A percentile compares a stretch with the other conserved stretches of the same genome.
phyloP scores from a whole-genome alignment of 2,113 vertebrate species.

The Heterotilapia buettikoferi region DNA sequence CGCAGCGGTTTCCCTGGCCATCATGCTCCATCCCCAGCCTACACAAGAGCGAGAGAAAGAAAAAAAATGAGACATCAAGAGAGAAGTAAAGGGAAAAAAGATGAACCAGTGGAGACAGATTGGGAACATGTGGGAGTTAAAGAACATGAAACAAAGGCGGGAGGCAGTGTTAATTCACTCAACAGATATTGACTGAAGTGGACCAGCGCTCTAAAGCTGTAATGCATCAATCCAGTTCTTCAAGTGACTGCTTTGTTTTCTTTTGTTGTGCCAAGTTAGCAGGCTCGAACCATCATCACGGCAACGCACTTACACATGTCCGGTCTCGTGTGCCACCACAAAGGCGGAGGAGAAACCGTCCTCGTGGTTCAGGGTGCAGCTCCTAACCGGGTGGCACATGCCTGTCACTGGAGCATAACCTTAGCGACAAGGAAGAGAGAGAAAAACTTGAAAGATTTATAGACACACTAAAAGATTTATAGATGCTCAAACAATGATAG shows the following conservation, averaged over 20 bases:
- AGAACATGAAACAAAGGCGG: background rate
- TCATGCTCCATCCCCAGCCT: slow-evolving; percentile 98
- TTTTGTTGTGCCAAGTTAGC: background rate
- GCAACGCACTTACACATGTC: slow-evolving; percentile 89
- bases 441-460: background rate
- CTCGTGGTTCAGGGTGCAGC: slow-evolving; percentile 96
- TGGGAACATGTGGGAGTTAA: slow-evolving; percentile 6
- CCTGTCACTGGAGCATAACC: slow-evolving; percentile 96
- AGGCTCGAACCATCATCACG: background rate
- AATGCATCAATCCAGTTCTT: background rate
- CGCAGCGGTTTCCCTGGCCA: slow-evolving; percentile 94
- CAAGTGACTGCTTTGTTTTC: background rate
- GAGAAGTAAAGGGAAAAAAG: background rate
- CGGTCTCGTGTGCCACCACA: slow-evolving; percentile 96
- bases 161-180: background rate
- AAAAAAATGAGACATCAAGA: background rate
- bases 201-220: background rate
- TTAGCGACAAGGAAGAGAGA: slow-evolving; percentile 39
- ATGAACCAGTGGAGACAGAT: background rate
- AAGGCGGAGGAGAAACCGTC: slow-evolving; percentile 97
- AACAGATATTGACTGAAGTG: background rate
- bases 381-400: slow-evolving; percentile 96
- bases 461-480: background rate
- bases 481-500: background rate
- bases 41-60: background rate